phyloP scores from a whole-genome alignment of 2,113 vertebrate genomes.

The Cynocephalus volans region DNA sequence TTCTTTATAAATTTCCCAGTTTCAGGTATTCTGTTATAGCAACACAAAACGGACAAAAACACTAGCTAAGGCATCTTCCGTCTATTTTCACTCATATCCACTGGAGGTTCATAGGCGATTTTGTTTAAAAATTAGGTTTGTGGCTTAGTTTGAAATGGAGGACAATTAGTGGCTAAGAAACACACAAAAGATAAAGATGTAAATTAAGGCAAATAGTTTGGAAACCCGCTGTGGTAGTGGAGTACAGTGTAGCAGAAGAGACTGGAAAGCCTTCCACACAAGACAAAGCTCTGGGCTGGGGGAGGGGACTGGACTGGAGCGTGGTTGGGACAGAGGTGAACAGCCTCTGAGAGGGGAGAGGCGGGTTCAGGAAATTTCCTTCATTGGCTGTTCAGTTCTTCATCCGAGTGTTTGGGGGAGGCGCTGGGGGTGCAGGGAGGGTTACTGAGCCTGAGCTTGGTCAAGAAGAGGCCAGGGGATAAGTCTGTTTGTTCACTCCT shows the following conservation, averaged over 20 bases:
- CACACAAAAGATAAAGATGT: too few species aligned
- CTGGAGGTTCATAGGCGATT: neutral
- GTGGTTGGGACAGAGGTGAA: neutral
- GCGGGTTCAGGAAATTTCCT: neutral
- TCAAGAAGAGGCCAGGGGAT: neutral
- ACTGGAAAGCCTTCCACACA: neutral
- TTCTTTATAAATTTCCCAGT: too few species aligned
- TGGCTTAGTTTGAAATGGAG: too few species aligned
- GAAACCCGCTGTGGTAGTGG: neutral
- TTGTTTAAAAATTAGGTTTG: neutral
- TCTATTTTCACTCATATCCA: neutral
- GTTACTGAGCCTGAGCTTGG: neutral
- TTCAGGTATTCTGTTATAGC: too few species aligned
- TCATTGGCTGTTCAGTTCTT: neutral
- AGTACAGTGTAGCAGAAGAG: neutral
- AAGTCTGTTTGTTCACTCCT: neutral
- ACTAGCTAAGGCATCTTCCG: neutral
- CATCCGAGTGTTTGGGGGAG: neutral
- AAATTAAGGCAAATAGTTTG: neutral
- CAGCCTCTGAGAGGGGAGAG: neutral
- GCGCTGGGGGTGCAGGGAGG: rapidly evolving
- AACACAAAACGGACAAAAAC: too few species aligned
- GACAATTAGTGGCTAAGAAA: too few species aligned
- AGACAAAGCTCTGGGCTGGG: neutral
- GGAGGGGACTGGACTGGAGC: neutral